Percentiles rank a stretch among this genome's conserved stretches.
Evolutionary conservation across 2,797 vertebrate species (phyloP).

Genomic region (Vultur gryphus): DNA sequence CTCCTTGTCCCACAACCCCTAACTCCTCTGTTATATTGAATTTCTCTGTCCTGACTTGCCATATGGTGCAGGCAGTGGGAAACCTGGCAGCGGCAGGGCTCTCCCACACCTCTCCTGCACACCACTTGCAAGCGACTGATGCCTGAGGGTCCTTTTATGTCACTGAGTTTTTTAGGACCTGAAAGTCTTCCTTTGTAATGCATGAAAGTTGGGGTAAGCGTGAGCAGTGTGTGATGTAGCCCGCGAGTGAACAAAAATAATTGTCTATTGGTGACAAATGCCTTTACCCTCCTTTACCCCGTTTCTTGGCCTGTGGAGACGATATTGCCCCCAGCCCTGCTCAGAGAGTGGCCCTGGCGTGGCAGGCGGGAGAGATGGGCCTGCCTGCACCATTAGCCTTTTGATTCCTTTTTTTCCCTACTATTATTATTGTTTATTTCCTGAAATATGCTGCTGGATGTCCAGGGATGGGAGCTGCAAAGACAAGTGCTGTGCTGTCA

Average conservation of each 20-base stretch:
- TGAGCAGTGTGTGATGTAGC: background rate
- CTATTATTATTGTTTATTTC: background rate
- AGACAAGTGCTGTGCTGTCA: background rate
- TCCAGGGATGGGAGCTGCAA: background rate
- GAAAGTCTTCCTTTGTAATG: background rate
- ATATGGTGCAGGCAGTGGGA: background rate
- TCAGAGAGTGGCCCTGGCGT: background rate
- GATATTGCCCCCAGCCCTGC: background rate
- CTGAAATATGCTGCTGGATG: background rate
- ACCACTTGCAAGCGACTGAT: background rate
- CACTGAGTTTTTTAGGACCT: background rate
- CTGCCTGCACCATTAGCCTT: background rate
- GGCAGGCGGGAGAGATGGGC: background rate
- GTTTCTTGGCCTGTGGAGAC: background rate
- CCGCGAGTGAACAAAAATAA: background rate
- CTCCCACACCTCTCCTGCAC: background rate
- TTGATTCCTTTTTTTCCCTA: background rate
- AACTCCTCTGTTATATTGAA: background rate
- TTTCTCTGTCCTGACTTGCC: background rate
- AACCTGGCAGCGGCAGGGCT: background rate
- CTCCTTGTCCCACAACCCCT: background rate
- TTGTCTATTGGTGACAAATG: background rate
- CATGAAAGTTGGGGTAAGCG: background rate
- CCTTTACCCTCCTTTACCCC: background rate
- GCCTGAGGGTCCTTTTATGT: background rate